Evolutionary conservation across 2,888 invertebrate genomes (phyloP).

Genomic region (Andrena chrysosceles): DNA sequence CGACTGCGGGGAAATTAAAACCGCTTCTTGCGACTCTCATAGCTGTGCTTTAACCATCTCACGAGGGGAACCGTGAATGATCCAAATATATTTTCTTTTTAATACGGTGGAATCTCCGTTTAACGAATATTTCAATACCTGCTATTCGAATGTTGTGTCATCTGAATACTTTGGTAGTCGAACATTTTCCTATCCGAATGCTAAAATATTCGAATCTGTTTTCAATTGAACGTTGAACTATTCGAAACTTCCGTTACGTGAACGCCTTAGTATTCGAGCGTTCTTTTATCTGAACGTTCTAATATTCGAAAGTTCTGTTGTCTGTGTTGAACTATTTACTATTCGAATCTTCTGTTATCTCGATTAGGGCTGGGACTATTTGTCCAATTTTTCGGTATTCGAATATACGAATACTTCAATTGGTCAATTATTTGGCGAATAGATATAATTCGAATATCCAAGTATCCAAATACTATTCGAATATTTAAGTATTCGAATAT

Average conservation of each 20-base stretch:
- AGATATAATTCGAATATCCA: no score
- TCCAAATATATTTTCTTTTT: neutral
- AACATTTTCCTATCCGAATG: neutral
- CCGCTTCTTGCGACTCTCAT: constrained; percentile 12
- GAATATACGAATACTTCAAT: no score
- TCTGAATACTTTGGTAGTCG: neutral
- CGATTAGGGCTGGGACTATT: neutral
- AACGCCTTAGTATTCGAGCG: neutral
- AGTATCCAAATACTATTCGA: no score
- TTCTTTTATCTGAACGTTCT: neutral
- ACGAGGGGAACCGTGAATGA: neutral
- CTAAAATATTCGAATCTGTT: neutral
- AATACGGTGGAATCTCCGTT: neutral
- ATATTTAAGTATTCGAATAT: no score
- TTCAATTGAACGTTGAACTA: neutral
- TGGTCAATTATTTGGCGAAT: no score
- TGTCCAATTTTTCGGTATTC: no score
- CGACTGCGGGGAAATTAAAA: constrained; percentile 21
- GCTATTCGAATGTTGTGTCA: neutral
- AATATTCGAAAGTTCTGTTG: neutral
- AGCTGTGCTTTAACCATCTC: neutral
- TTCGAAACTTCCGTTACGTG: neutral
- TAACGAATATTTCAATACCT: neutral
- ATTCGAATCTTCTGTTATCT: neutral
- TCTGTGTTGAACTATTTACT: neutral